Conservation (phyloP, 2,113 vertebrate genomes). For the Hippocampus guttulatus region DNA sequence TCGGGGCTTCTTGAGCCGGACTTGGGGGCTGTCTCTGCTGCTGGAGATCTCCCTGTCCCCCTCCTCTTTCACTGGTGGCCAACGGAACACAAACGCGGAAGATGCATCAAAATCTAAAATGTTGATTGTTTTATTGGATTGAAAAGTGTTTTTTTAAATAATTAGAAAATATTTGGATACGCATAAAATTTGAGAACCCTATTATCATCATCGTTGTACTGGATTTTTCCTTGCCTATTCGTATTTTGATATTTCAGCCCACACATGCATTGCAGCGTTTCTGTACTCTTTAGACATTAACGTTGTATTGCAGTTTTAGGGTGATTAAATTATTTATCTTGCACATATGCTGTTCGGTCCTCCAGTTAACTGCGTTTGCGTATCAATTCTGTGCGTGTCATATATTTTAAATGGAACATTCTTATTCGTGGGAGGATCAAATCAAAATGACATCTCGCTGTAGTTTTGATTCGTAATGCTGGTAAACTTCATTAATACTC, state of each 20-base stretch:
- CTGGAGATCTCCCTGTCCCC: slow-evolving; percentile 97
- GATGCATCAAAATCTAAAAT: not conserved
- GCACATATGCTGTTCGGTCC: not conserved
- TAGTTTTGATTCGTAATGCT: not conserved
- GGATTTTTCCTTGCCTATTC: not conserved
- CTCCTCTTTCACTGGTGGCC: slow-evolving; percentile 90
- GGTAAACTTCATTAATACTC: no score
- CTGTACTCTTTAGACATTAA: no score
- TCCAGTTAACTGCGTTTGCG: not conserved
- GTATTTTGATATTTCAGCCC: not conserved
- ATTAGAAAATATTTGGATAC: no score
- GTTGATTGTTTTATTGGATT: not conserved
- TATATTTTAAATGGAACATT: not conserved
- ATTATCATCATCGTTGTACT: no score
- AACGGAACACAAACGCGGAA: not conserved
- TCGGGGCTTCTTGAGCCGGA: slow-evolving; percentile 93
- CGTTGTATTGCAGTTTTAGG: not conserved
- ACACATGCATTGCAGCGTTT: no score
- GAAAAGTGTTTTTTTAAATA: no score
- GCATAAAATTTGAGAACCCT: no score
- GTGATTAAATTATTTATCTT: not conserved
- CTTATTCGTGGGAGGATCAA: not conserved
- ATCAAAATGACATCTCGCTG: not conserved
- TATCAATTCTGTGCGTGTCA: not conserved
- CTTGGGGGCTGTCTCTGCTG: slow-evolving; percentile 92